Percentiles rank a stretch among this genome's conserved stretches.
These are phyloP conservation scores for Drosophila phalerata DNA, from an alignment of 2,888 invertebrate species.

Conservation along the genomic window DNA sequence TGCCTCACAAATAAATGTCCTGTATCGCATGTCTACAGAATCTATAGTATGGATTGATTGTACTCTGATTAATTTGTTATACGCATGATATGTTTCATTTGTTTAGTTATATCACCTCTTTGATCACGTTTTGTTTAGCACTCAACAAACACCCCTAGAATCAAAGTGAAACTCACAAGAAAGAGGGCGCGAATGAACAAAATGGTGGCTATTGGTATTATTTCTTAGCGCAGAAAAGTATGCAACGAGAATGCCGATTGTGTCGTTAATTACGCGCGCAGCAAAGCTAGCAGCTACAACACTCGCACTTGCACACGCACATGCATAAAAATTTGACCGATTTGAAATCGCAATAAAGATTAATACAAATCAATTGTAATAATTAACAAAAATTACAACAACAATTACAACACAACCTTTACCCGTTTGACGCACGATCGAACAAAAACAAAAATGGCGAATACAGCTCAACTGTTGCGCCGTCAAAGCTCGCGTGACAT, in stretches of 20 bases:
- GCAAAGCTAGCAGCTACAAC: conserved; percentile 33
- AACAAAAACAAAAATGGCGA: conserved; percentile 89
- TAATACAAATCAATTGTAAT: background rate
- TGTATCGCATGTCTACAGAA: conserved; percentile 7
- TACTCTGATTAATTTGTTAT: conserved; percentile 13
- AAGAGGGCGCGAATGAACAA: conserved; percentile 1
- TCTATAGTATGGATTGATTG: conserved; percentile 7
- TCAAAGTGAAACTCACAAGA: conserved; percentile 2
- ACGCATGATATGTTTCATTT: conserved; percentile 16
- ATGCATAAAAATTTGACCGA: conserved; percentile 26
- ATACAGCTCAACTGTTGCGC: conserved; percentile 94
- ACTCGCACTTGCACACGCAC: conserved; percentile 27
- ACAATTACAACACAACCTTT: conserved; percentile 27
- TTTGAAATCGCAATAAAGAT: conserved; percentile 12
- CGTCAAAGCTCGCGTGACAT: conserved; percentile 95
- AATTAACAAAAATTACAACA: conserved; percentile 9
- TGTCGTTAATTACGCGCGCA: conserved; percentile 19
- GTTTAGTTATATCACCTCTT: conserved; percentile 6
- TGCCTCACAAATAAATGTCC: conserved; percentile 22
- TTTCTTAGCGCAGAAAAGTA: conserved; percentile 43
- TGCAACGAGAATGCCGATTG: conserved; percentile 41
- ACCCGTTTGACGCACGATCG: conserved; percentile 29
- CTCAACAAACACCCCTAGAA: background rate
- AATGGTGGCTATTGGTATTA: conserved; percentile 30
- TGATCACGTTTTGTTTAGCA: conserved; percentile 13